Evolutionary conservation across 2,888 invertebrate genomes (phyloP).

Genomic region (Mesorhabditis spiculigera): DNA sequence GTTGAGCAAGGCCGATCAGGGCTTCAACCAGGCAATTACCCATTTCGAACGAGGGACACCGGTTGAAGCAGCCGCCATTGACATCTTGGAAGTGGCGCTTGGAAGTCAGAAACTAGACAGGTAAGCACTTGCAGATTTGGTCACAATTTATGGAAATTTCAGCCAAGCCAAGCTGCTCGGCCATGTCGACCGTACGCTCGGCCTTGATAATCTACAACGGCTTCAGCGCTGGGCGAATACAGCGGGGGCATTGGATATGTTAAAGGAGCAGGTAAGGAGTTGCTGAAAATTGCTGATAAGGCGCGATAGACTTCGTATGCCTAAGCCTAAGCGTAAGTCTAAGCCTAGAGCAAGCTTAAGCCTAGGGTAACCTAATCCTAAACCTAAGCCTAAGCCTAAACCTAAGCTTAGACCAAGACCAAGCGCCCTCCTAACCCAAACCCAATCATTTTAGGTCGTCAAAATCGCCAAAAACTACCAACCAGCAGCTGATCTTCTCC

Average conservation of each 20-base stretch:
- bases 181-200: constrained; percentile 56
- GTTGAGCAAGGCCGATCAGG: constrained; percentile 51
- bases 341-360: background rate
- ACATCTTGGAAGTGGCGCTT: constrained; percentile 48
- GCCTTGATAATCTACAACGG: constrained; percentile 55
- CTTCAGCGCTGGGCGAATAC: constrained; percentile 58
- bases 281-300: background rate
- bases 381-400: constrained; percentile 7
- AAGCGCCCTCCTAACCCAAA: background rate
- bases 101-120: constrained; percentile 6
- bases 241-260: constrained; percentile 55
- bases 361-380: background rate
- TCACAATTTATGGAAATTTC: background rate
- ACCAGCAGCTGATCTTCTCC: constrained; percentile 48
- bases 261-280: constrained; percentile 52
- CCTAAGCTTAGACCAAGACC: too few species aligned
- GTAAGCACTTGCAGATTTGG: background rate
- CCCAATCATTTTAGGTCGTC: constrained; percentile 43
- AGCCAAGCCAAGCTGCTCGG: constrained; percentile 54
- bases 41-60: constrained; percentile 57
- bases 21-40: constrained; percentile 56
- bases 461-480: constrained; percentile 56
- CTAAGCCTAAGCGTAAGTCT: too few species aligned
- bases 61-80: constrained; percentile 53
- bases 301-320: constrained; percentile 2